Base-by-base conservation (phyloP, 2,888 invertebrate species). In the Pyrochroa serraticornis region DNA sequence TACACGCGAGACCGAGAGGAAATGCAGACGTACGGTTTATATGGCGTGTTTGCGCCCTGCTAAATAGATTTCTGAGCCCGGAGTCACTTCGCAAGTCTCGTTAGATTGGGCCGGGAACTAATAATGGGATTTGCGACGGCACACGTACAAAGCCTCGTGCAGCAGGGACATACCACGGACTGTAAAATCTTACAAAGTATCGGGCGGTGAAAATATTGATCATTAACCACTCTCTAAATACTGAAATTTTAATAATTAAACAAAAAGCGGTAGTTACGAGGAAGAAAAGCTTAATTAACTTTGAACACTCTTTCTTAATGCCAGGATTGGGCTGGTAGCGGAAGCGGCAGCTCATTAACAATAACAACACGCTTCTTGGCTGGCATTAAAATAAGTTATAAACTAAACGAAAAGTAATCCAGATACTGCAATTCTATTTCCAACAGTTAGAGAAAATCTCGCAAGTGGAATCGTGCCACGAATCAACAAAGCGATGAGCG, bases 11-110 rank as follows among this genome's bases (percentile, higher is more conserved):
- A 50, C 50, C 50, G 6, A 7, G 34, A 14, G 9, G n/a, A 41
- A 49, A 50, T 50, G 50, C 42, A 42, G 42, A 35, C 42, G 30
- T 41, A 13, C 32, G 34, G 35, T 42, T 50, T 50, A 36, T 36
- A 34, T 50, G 34, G 36, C 33, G 50, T 49, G 41, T 41, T 43
- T 42, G 42, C 31, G 47, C 22, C n/a, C 31, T n/a, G 22, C 38
- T 42, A 50, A 50, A 50, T 42, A 50, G 50, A 50, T 42, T 36
- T 30, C 13, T 14, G 50, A 10, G 42, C n/a, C 14, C 14, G 33
- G 41, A 48, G 39, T 39, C 48, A 48, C 39, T 48, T 41, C 42
- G 35, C 22, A 50, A 50, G 42, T 50, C 42, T 50, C 35, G 36
- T 36, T 50, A 42, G 34, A 50, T 35, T 33, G 13, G 33, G 31